These are phyloP conservation scores for Dicerorhinus sumatrensis DNA, from an alignment of 2,113 vertebrate genomes.

Conservation along the genomic window DNA sequence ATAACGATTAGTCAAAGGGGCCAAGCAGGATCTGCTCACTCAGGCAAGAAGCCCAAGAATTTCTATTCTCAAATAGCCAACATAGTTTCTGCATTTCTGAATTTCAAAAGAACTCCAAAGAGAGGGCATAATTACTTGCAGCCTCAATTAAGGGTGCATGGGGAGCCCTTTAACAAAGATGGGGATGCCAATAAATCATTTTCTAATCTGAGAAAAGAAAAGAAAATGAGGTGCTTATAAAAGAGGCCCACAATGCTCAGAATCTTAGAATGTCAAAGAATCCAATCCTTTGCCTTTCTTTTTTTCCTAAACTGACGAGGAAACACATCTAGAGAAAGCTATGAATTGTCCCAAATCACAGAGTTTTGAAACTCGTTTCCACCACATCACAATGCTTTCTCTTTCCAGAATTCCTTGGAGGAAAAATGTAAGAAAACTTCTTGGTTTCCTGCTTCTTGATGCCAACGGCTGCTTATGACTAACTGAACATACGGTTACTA, in stretches of 20 bases:
- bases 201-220: background rate
- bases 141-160: fast-evolving
- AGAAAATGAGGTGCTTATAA: background rate
- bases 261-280: background rate
- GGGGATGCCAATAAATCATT: background rate
- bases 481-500: constrained; percentile 14
- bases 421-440: constrained; percentile 54
- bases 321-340: constrained; percentile 28
- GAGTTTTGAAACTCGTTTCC: constrained; percentile 23
- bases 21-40: background rate
- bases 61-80: background rate
- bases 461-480: constrained; percentile 38
- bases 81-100: background rate
- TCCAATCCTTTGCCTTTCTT: background rate
- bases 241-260: background rate
- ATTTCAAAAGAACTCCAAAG: background rate
- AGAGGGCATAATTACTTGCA: background rate
- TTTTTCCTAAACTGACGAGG: background rate
- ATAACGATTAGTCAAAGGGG: background rate
- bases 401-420: constrained; percentile 66
- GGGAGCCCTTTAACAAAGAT: background rate
- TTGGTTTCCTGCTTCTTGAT: constrained; percentile 43
- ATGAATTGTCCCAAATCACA: constrained; percentile 8
- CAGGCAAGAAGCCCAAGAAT: background rate
- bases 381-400: constrained; percentile 49